Evolutionary conservation across 2,888 invertebrate genomes (phyloP), one percentile per base, ranked within the genome.

Genomic region (Meta bourneti): DNA sequence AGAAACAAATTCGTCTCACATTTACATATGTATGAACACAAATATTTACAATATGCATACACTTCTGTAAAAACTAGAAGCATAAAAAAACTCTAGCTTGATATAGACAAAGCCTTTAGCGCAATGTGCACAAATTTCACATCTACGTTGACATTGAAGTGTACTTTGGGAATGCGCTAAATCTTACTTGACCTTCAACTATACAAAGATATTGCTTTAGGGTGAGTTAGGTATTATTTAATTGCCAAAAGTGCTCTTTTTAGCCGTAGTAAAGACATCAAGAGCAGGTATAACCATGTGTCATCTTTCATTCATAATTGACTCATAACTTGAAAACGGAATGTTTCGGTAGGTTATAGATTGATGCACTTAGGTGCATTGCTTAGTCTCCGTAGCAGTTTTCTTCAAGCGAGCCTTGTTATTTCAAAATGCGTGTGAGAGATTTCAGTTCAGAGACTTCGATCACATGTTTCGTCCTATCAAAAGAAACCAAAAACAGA

Each of bases 1-100:
- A 71, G 52, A 91, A 91, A 91, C 87, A 74, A 84, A 88, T 88
- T 80, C 79, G 54, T 78, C 71, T 89, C 80, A 92, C 91, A 92
- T 92, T 74, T 92, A 92, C 91, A 92, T 92, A 89, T 92, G 89
- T 92, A 92, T 86, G 84, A 92, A 92, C 92, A 92, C 89, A 92
- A 92, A 92, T 92, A 92, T 92, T 86, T 92, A 92, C 89, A 92
- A 61, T 89, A 89, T 86, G 89, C 89, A 92, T 92, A 85, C 83
- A 89, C 89, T 92, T 92, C 92, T 92, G 85, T 92, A 92, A 92
- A 92, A 92, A 92, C 91, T 91, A 91, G 91, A 91, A 91, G 91
- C 91, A 91, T 91, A 87, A 82, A 91, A 90, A 91, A 91, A 91
- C 87, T 83, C 87, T 87, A 91, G 91, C 91, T 86, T 88, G 91